Conservation (phyloP, 2,888 invertebrate genomes). For the Stenolophus ochropezus region DNA sequence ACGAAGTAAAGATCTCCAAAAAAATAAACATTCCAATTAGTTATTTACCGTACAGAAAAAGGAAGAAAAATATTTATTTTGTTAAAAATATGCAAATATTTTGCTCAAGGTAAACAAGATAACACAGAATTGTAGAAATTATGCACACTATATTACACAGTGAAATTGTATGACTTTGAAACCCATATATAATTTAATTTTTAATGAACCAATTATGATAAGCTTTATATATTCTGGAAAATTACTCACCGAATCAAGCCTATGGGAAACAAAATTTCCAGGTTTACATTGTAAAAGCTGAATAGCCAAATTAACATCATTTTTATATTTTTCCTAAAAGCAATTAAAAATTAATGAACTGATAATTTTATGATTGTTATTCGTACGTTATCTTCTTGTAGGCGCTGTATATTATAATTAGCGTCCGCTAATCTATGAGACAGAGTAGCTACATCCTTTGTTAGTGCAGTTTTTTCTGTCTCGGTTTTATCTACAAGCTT, state of each 20-base stretch:
- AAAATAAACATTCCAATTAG: no score
- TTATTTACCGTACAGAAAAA: no score
- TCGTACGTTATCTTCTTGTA: slow-evolving; percentile 90
- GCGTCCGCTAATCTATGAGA: slow-evolving; percentile 90
- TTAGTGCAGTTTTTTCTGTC: slow-evolving; percentile 89
- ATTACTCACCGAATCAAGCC: slow-evolving; percentile 87
- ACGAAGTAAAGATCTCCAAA: no score
- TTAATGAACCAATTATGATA: background rate
- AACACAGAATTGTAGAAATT: no score
- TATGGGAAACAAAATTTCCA: slow-evolving; percentile 94
- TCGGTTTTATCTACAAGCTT: slow-evolving; percentile 95
- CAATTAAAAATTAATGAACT: slow-evolving; percentile 61
- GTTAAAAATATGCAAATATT: no score
- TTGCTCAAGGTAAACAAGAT: no score
- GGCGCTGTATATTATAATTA: slow-evolving; percentile 87
- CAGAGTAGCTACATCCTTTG: slow-evolving; percentile 89
- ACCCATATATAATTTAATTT: background rate
- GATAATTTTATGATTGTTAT: slow-evolving; percentile 46
- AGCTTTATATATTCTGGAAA: background rate
- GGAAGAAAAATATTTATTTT: no score
- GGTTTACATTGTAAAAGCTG: slow-evolving; percentile 96
- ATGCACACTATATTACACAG: no score
- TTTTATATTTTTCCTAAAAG: slow-evolving; percentile 94
- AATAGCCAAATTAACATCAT: slow-evolving; percentile 94
- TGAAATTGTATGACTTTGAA: no score